Base-by-base conservation (phyloP, 2,113 vertebrate species). In the Poicephalus meyeri region DNA sequence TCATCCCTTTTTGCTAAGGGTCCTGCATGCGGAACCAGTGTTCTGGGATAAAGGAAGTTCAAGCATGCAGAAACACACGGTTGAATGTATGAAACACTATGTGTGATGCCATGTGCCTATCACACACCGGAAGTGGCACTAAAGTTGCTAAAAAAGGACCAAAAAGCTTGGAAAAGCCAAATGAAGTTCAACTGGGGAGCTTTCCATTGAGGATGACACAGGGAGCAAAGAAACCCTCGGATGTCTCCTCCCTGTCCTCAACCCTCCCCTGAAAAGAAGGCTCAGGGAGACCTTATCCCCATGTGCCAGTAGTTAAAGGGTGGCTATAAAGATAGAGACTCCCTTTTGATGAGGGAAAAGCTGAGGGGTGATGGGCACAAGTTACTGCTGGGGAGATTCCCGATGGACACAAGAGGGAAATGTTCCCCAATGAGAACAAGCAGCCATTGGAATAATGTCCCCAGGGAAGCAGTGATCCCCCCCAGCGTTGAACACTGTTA, bases 81-180 rank as follows among this genome's bases (percentile, higher is more conserved):
- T 39, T 50, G 35, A 18, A 66, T 1, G 41, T 6, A 52, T 61
- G 25, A 41, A 71, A 65, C 10, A 3, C 11, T 13, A 13, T 0
- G 0, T 19, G 44, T 21, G 71, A 52, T 23, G 2, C 28, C 28
- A 6, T 5, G 2, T 10, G 21, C 19, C 63, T 6, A 4, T 46
- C 52, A 24, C 2, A 5, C 25, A 10, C n/a, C 13, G 29, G 42
- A 50, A 76, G 46, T 7, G 24, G 35, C 33, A 47, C 3, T 16
- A 6, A 70, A 80, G 64, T 6, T 64, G 33, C 16, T n/a, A n/a
- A 65, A 72, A 77, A 85, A 47, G 37, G 69, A 25, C 37, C 17
- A 23, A 35, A 73, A 74, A 35, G 24, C 41, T 33, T 46, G 41
- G 41, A 76, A 35, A 69, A n/a, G 23, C 19, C 58, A 46, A 73